Conservation (phyloP, 1,140 invertebrate species). For the Archivesica marissinica region DNA sequence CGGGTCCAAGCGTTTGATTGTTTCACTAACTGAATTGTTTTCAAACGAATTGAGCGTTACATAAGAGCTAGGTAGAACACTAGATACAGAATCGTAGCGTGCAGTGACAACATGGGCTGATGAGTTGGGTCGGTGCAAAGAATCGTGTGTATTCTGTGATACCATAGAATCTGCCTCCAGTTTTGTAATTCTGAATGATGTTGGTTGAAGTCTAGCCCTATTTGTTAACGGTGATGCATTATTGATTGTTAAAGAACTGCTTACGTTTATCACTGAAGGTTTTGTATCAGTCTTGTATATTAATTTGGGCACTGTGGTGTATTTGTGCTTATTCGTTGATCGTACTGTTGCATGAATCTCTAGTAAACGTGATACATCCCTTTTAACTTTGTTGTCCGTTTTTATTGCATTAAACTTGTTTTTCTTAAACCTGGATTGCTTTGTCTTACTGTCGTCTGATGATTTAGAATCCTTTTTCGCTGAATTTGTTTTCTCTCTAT, state of each 20-base stretch:
- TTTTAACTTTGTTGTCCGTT: constrained; percentile 3
- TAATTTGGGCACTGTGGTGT: constrained; percentile 5
- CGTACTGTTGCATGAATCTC: constrained; percentile 52
- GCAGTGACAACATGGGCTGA: constrained; percentile 35
- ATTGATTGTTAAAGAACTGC: neutral
- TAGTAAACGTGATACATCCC: constrained; percentile 33
- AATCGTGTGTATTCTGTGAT: neutral
- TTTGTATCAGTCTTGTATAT: constrained; percentile 36
- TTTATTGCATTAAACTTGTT: constrained; percentile 36
- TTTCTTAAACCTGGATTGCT: constrained; percentile 14
- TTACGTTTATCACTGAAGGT: constrained; percentile 41
- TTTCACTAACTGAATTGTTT: constrained; percentile 23
- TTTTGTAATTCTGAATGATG: constrained; percentile 45
- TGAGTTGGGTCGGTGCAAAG: neutral
- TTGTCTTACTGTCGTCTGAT: neutral
- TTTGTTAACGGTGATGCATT: constrained; percentile 31
- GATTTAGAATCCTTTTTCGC: neutral
- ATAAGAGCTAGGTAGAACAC: constrained; percentile 55
- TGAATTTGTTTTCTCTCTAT: constrained; percentile 19
- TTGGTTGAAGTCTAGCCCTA: constrained; percentile 35
- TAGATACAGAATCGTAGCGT: constrained; percentile 42
- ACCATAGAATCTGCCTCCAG: neutral
- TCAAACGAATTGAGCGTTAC: constrained; percentile 5
- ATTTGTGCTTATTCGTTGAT: neutral
- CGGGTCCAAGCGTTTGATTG: constrained; percentile 40